Percentiles rank a stretch among this genome's conserved stretches.
Evolutionary conservation across 2,113 vertebrate species (phyloP).

Genomic region (Lampris megalopsis): DNA sequence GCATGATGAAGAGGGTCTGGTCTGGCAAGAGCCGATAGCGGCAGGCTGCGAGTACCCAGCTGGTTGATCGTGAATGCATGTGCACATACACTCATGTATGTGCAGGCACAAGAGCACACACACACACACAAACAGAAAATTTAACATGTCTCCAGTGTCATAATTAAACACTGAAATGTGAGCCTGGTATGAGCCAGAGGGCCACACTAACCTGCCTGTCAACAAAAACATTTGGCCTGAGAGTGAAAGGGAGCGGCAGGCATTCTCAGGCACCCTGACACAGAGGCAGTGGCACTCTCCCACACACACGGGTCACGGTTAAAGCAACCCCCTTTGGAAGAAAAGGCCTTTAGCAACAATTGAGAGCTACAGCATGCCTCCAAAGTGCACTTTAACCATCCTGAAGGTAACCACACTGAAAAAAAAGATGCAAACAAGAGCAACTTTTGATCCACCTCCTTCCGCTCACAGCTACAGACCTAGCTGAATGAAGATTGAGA

Average conservation of each 20-base stretch:
- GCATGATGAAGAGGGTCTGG: conserved; percentile 42
- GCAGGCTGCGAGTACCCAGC: conserved; percentile 64
- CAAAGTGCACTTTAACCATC: conserved; percentile 1
- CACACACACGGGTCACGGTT: conserved; percentile 35
- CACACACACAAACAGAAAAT: neutral
- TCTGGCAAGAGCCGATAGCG: neutral
- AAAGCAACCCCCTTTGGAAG: conserved; percentile 31
- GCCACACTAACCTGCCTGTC: conserved; percentile 34
- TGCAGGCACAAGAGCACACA: conserved; percentile 2
- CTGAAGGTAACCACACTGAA: conserved; percentile 33
- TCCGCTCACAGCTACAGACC: conserved; percentile 31
- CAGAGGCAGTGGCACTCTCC: neutral
- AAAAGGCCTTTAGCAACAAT: conserved; percentile 40
- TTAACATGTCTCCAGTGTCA: conserved; percentile 13
- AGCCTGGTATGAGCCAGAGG: neutral
- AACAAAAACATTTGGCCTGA: conserved; percentile 34
- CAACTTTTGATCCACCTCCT: conserved; percentile 46
- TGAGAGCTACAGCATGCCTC: conserved; percentile 29
- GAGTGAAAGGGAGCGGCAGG: conserved; percentile 40
- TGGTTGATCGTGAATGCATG: conserved; percentile 65
- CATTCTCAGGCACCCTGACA: neutral
- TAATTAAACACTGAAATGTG: conserved; percentile 32
- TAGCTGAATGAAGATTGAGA: conserved; percentile 3
- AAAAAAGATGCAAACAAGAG: conserved; percentile 35
- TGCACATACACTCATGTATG: neutral